These are phyloP conservation scores for Rhyacophila brunnea DNA, from an alignment of 1,140 invertebrate genomes.

Conservation along the genomic window DNA sequence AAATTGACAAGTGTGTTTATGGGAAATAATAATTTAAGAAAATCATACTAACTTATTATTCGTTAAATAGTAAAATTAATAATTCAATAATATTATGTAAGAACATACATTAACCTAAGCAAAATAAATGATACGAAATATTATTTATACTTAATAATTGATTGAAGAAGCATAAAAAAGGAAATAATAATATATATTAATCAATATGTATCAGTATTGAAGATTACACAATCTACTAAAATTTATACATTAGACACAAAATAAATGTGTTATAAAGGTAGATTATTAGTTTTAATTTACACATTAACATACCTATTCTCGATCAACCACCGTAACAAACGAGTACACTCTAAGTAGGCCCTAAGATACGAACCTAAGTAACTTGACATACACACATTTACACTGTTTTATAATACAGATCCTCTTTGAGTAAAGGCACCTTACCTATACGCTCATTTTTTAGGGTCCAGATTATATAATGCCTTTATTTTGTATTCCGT, in stretches of 20 bases:
- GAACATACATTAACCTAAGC: too few species aligned
- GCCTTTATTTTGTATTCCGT: not conserved
- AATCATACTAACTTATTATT: too few species aligned
- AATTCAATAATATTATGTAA: too few species aligned
- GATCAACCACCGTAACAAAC: slow-evolving; percentile 15
- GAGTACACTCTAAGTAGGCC: slow-evolving; percentile 30
- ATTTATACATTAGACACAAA: slow-evolving; percentile 7
- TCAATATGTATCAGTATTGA: not conserved
- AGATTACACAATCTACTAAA: not conserved
- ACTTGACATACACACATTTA: slow-evolving; percentile 20
- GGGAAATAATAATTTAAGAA: too few species aligned
- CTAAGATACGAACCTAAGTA: slow-evolving; percentile 18
- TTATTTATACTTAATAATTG: too few species aligned
- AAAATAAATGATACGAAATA: too few species aligned
- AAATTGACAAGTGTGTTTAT: too few species aligned
- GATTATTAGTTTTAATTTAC: slow-evolving; percentile 17
- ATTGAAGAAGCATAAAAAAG: too few species aligned
- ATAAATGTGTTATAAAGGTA: slow-evolving; percentile 3
- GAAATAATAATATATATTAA: too few species aligned
- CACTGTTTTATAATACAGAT: slow-evolving; percentile 12
- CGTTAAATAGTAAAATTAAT: too few species aligned
- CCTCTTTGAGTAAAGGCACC: slow-evolving; percentile 30
- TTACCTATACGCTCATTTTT: slow-evolving; percentile 27
- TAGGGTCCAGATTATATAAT: not conserved
- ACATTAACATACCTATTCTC: slow-evolving; percentile 8